Conservation (phyloP, 2,113 vertebrate species). For the Heloderma charlesbogerti region DNA sequence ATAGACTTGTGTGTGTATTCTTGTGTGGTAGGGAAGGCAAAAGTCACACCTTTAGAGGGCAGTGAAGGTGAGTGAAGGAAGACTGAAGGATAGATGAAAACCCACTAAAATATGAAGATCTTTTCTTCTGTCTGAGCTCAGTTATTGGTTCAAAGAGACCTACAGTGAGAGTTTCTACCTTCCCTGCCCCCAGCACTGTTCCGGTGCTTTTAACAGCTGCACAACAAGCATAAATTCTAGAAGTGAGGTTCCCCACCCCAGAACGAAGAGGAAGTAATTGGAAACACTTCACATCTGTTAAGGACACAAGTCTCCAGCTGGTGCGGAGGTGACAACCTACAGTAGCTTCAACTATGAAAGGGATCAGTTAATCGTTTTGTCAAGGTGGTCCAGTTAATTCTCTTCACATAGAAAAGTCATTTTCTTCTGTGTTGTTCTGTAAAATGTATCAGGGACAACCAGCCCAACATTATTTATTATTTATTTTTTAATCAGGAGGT, state of each 20-base stretch:
- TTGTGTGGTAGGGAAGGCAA: not conserved
- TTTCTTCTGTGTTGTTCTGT: not conserved
- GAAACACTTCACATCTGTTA: not conserved
- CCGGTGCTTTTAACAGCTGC: not conserved
- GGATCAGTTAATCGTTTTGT: not conserved
- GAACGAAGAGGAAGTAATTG: not conserved
- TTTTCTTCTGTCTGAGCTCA: not conserved
- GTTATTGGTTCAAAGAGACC: not conserved
- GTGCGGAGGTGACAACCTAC: not conserved
- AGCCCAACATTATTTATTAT: too few species aligned
- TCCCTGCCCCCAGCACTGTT: not conserved
- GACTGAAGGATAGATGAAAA: not conserved
- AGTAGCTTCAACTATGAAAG: not conserved
- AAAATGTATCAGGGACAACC: not conserved
- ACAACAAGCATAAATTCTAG: not conserved
- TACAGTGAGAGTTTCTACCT: not conserved
- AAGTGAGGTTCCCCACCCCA: not conserved
- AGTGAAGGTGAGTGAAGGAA: not conserved
- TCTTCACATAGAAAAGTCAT: not conserved
- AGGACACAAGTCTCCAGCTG: not conserved
- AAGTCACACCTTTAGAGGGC: too few species aligned
- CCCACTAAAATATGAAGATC: not conserved
- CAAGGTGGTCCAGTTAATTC: not conserved
- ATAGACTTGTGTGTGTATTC: not conserved
- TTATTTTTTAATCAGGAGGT: not conserved